Percentiles rank a stretch among this genome's conserved stretches.
These are phyloP conservation scores for Eufriesea mexicana DNA, from an alignment of 1,140 invertebrate genomes.

Conservation along the genomic window DNA sequence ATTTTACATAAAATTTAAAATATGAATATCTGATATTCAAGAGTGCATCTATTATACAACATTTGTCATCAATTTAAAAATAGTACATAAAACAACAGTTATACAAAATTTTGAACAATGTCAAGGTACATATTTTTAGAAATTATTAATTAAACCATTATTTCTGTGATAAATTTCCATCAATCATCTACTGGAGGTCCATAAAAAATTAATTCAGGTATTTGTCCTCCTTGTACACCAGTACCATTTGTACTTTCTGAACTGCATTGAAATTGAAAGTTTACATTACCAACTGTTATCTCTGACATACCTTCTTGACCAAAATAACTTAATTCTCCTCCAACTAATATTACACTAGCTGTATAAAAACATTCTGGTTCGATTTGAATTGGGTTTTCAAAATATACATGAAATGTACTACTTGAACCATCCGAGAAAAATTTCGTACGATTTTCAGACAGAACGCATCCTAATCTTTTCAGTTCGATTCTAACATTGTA, in stretches of 20 bases:
- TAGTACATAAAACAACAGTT: conserved; percentile 8
- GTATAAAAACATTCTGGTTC: conserved; percentile 96
- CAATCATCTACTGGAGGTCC: conserved; percentile 86
- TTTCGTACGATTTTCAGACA: conserved; percentile 94
- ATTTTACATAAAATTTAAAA: neutral
- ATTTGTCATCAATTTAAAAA: conserved; percentile 18
- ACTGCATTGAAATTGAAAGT: conserved; percentile 96
- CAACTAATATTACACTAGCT: conserved; percentile 94
- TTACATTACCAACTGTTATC: conserved; percentile 93
- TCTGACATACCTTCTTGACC: conserved; percentile 97
- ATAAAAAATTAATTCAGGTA: conserved; percentile 96
- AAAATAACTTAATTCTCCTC: conserved; percentile 95
- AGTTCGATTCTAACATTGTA: conserved; percentile 95
- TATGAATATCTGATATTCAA: conserved; percentile 6
- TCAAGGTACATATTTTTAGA: conserved; percentile 35
- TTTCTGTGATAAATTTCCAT: conserved; percentile 62
- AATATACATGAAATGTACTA: conserved; percentile 96
- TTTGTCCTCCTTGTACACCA: conserved; percentile 96
- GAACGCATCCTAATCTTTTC: conserved; percentile 91
- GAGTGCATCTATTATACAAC: conserved; percentile 31
- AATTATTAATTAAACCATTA: conserved; percentile 48
- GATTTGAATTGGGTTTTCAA: conserved; percentile 95
- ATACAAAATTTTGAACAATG: conserved; percentile 28
- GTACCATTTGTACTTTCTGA: conserved; percentile 97
- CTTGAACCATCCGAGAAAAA: conserved; percentile 97